phyloP scores from a whole-genome alignment of 2,888 invertebrate species.

The Drosophila anceps region DNA sequence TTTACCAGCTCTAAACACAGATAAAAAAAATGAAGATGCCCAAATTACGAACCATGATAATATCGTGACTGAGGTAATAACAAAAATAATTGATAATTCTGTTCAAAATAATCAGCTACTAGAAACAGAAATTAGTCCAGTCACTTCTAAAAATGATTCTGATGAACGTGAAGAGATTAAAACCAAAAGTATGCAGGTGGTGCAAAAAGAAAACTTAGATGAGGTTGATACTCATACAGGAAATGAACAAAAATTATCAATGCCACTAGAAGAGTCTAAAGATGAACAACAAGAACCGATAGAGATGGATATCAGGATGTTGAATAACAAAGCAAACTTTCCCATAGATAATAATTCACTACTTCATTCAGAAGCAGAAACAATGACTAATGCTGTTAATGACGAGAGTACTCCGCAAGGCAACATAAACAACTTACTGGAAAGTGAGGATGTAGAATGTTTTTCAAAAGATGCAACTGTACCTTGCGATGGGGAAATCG shows the following conservation, averaged over 20 bases:
- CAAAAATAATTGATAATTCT: background rate
- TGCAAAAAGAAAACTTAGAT: background rate
- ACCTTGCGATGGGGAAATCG: background rate
- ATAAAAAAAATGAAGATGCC: background rate
- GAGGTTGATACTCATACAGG: background rate
- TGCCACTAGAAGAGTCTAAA: background rate
- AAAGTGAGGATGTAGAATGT: background rate
- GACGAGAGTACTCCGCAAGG: background rate
- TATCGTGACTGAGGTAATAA: no score
- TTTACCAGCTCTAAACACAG: background rate
- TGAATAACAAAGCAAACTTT: no score
- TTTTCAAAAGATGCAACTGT: background rate
- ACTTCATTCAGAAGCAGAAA: background rate
- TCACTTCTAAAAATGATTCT: background rate
- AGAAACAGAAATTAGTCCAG: background rate
- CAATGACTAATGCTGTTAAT: no score
- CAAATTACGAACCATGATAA: background rate
- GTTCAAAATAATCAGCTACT: background rate
- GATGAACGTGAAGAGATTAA: background rate
- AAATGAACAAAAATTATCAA: background rate
- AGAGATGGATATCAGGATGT: background rate
- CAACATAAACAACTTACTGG: no score
- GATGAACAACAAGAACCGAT: background rate
- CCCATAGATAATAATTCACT: background rate
- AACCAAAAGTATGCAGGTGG: background rate